Evolutionary conservation across 1,140 invertebrate species (phyloP).

Genomic region (Drosophila punjabiensis): DNA sequence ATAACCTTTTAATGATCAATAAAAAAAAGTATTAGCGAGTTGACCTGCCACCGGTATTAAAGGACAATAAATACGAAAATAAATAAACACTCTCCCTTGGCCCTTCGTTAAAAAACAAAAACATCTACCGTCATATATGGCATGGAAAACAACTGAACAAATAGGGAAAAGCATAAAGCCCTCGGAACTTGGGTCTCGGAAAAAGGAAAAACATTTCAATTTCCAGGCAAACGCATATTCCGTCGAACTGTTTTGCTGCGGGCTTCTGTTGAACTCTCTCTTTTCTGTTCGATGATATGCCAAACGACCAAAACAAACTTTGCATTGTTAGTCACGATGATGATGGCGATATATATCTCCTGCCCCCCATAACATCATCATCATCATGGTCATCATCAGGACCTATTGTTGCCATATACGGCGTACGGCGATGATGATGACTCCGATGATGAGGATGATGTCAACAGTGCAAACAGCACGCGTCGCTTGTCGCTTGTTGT

Average conservation of each 20-base stretch:
- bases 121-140: conserved; percentile 3
- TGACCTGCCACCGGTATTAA: not conserved
- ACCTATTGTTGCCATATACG: conserved; percentile 31
- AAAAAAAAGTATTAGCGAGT: not conserved
- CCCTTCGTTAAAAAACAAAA: not conserved
- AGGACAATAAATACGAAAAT: conserved; percentile 4
- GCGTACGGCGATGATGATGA: conserved; percentile 17
- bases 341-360: conserved; percentile 44
- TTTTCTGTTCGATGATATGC: conserved; percentile 51
- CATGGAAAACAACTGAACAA: conserved; percentile 35
- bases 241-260: conserved; percentile 37
- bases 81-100: not conserved
- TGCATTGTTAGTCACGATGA: conserved; percentile 71
- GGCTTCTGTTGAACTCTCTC: conserved; percentile 40
- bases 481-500: conserved; percentile 35
- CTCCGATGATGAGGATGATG: conserved; percentile 54
- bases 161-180: conserved; percentile 38
- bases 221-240: conserved; percentile 24
- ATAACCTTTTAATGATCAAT: not conserved
- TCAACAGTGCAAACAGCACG: conserved; percentile 73
- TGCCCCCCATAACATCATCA: conserved; percentile 15
- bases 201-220: conserved; percentile 41
- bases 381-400: conserved; percentile 4
- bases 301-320: conserved; percentile 68
- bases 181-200: conserved; percentile 1